Base-by-base conservation (phyloP, 2,797 vertebrate species). In the Cryptoprocta ferox region DNA sequence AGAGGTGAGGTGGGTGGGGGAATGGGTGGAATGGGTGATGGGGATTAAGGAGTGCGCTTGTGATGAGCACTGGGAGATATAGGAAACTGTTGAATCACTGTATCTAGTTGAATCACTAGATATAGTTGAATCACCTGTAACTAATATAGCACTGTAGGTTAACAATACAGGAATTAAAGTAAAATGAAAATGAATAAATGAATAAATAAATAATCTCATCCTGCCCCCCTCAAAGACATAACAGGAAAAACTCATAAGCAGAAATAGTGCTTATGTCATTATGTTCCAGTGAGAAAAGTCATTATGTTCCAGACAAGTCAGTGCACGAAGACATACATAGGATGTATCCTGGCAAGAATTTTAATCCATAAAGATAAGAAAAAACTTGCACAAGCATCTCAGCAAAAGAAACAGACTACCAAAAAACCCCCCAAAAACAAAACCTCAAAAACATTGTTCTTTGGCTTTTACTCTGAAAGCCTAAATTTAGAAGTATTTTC, bases 291-390 rank as follows among this genome's bases (percentile, higher is more conserved):
- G 95, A 97, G 97, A 97, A 96, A 95, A 94, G 87, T 95, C 59
- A 89, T 90, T 96, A 78, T 90, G 90, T 97, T 97, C 87, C 81
- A 81, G 92, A 85, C 59, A 96, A 90, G 94, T 92, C 90, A 96
- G 45, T 95, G 94, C 94, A 97, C 71, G 94, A 95, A 96, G 39
- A 59, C 93, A 89, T 50, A 82, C 96, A 94, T 42, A 94, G 81
- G 70, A 84, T 93, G 78, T 95, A 94, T 89, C 70, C 53, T 87
- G 96, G 95, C 90, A 97, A 90, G 61, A 85, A 70, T 95, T 95
- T 97, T 97, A 88, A 96, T 97, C 97, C 88, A 92, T 95, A 95
- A 97, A 70, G 83, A 92, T 73, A 96, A 96, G 89, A 93, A 97
- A 94, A 95, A 53, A 42, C n/a, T 95, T 97, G 68, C 42, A 84